A percentile compares a stretch with the other conserved stretches of the same genome.
These are phyloP conservation scores for Drosophila subobscura DNA, from an alignment of 1,140 invertebrate genomes.

Conservation along the genomic window DNA sequence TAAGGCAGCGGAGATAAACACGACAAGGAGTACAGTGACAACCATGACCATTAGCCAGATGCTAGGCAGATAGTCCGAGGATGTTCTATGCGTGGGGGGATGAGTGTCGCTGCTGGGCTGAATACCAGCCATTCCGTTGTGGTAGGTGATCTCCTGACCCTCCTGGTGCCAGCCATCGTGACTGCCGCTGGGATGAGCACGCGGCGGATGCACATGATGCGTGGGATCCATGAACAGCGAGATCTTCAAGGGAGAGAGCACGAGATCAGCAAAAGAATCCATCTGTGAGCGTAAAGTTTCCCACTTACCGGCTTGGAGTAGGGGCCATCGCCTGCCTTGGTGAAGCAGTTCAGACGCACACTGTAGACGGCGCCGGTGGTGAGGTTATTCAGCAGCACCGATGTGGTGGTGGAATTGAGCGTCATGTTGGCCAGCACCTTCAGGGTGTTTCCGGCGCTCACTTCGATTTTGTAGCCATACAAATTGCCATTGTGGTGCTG, in stretches of 20 bases:
- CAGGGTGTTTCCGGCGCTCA: conserved; percentile 80
- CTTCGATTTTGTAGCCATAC: conserved; percentile 90
- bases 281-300: rapidly evolving
- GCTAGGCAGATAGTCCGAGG: conserved; percentile 85
- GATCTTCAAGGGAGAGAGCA: conserved; percentile 41
- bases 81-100: conserved; percentile 77
- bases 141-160: conserved; percentile 68
- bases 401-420: conserved; percentile 89
- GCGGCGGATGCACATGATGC: conserved; percentile 85
- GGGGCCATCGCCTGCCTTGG: conserved; percentile 88
- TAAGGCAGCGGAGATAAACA: conserved; percentile 87
- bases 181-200: conserved; percentile 85
- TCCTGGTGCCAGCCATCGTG: conserved; percentile 67
- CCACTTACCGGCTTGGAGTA: conserved; percentile 86
- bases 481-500: conserved; percentile 92
- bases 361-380: conserved; percentile 89
- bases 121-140: conserved; percentile 58
- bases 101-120: conserved; percentile 55
- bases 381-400: conserved; percentile 89
- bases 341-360: conserved; percentile 90
- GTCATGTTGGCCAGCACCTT: conserved; percentile 88
- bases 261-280: not conserved
- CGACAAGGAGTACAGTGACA: conserved; percentile 86
- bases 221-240: conserved; percentile 86
- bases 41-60: conserved; percentile 91